Evolutionary conservation across 2,113 vertebrate species (phyloP).

Genomic region (Phycodurus eques): DNA sequence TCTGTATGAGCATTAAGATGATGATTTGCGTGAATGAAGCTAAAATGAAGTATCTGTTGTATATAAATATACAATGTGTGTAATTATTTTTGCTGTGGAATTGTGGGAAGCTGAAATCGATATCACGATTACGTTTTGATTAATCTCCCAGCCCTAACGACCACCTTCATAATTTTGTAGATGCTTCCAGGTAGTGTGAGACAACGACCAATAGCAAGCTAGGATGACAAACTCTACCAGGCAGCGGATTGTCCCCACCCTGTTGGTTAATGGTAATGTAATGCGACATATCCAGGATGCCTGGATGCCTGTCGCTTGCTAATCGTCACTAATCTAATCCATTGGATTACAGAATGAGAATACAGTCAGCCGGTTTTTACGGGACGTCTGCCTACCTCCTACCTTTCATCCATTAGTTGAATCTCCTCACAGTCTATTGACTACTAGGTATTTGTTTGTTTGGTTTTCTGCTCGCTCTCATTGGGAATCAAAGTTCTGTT

Average conservation of each 20-base stretch:
- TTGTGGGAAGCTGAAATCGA: too few relatives aligned
- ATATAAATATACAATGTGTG: too few relatives aligned
- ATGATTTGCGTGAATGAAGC: too few relatives aligned
- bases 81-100: too few relatives aligned
- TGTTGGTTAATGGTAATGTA: slow-evolving; percentile 60
- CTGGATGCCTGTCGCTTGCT: slow-evolving; percentile 69
- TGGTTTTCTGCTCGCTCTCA: neutral
- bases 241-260: slow-evolving; percentile 23
- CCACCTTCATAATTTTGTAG: neutral
- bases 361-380: slow-evolving; percentile 48
- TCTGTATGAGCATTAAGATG: too few relatives aligned
- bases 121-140: too few relatives aligned
- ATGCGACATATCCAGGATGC: slow-evolving; percentile 75
- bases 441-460: slow-evolving; percentile 11
- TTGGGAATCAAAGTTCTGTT: slow-evolving; percentile 11
- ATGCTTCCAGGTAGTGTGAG: neutral
- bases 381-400: slow-evolving; percentile 44
- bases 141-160: neutral
- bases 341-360: slow-evolving; percentile 67
- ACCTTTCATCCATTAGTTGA: slow-evolving; percentile 9
- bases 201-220: slow-evolving; percentile 20
- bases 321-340: slow-evolving; percentile 76
- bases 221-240: neutral
- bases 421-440: slow-evolving; percentile 12
- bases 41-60: too few relatives aligned